A percentile compares a stretch with the other conserved stretches of the same genome.
These are phyloP conservation scores for Sylvilagus bachmani DNA, from an alignment of 2,113 vertebrate species.

Conservation along the genomic window DNA sequence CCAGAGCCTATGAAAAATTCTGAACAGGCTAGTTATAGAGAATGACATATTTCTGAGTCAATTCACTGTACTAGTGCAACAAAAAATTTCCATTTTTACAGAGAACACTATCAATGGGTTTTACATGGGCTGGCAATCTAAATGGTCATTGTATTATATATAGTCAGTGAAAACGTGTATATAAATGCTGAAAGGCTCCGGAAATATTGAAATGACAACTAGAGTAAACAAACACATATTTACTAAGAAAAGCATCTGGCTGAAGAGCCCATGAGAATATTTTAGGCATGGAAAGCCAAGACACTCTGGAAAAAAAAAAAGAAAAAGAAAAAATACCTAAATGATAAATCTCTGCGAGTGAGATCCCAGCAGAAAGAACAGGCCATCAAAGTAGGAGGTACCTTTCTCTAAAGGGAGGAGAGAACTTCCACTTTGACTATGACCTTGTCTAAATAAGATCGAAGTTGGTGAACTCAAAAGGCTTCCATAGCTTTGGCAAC, in stretches of 20 bases:
- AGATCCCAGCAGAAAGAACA: too few species aligned
- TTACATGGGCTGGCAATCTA: neutral
- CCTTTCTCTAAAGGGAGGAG: too few species aligned
- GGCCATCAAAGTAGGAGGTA: too few species aligned
- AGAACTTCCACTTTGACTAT: too few species aligned
- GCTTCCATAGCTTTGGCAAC: too few species aligned
- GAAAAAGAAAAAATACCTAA: too few species aligned
- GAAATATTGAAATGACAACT: neutral
- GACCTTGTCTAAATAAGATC: too few species aligned
- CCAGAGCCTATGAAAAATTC: neutral
- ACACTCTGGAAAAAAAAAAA: too few species aligned
- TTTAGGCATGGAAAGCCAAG: too few species aligned
- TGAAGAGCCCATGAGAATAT: too few species aligned
- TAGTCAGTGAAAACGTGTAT: neutral
- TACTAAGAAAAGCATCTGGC: neutral
- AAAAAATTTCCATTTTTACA: neutral
- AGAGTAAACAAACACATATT: neutral
- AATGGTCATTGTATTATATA: neutral
- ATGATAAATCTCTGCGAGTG: too few species aligned
- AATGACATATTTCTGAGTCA: neutral
- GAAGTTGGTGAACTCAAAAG: too few species aligned
- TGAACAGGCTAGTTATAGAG: neutral
- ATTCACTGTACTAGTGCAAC: neutral
- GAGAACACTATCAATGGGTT: neutral
- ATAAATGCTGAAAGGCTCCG: neutral